Evolutionary conservation across 92 coral and sea anemone genomes (phyloP).

Genomic region (Porites lobata): DNA sequence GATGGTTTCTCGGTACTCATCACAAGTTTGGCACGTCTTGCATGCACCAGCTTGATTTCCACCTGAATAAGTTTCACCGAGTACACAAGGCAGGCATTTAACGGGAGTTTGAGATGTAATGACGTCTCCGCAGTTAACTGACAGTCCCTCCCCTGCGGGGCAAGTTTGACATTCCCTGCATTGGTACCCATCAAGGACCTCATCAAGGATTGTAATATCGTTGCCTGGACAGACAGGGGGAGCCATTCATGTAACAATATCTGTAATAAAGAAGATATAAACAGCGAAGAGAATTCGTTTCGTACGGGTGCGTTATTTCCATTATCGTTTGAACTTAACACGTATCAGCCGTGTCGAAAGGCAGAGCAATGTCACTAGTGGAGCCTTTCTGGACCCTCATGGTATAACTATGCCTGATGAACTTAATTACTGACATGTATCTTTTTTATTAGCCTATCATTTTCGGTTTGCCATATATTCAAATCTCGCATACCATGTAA

Average conservation of each 20-base stretch:
- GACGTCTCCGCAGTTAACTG: slow-evolving; percentile 31
- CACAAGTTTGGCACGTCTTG: slow-evolving; percentile 37
- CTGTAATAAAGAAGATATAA: neutral
- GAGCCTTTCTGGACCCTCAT: too few species aligned
- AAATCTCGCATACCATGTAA: too few species aligned
- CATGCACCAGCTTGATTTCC: slow-evolving; percentile 23
- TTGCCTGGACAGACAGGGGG: neutral
- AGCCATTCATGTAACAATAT: neutral
- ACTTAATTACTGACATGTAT: too few species aligned
- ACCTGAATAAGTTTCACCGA: slow-evolving; percentile 41
- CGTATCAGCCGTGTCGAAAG: too few species aligned
- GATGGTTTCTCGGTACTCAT: slow-evolving; percentile 17
- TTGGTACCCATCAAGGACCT: neutral
- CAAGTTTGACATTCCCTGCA: slow-evolving; percentile 31
- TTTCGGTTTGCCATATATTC: too few species aligned
- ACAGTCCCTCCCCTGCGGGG: slow-evolving; percentile 21
- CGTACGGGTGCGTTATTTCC: too few species aligned
- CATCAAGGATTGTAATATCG: slow-evolving; percentile 18
- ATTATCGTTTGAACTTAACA: too few species aligned
- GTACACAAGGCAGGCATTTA: slow-evolving; percentile 20
- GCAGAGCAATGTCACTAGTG: too few species aligned
- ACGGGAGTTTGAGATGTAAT: neutral
- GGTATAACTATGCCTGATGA: too few species aligned
- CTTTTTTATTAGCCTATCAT: too few species aligned
- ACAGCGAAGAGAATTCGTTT: too few species aligned